Base-by-base conservation (phyloP, 2,113 vertebrate species). In the Planiliza haematocheilus region DNA sequence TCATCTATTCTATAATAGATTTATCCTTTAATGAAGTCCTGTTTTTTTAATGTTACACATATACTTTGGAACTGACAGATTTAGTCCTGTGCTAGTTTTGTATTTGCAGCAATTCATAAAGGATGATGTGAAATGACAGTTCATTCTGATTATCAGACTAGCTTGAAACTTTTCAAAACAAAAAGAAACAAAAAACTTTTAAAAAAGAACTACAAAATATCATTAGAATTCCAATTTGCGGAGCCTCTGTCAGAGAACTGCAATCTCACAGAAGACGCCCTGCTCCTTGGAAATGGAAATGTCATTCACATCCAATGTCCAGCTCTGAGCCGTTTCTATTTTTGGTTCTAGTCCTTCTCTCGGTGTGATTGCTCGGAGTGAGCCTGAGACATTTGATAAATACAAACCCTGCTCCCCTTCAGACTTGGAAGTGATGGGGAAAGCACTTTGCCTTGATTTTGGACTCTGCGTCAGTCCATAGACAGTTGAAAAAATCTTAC, bases 231-330 rank as follows among this genome's bases (percentile, higher is more conserved):
- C 63, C 48, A 70, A 83, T 79, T 74, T 71, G 77, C 70, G 52
- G 52, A 52, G n/a, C 41, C 45, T 39, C 52, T 74, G 62, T 70
- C 59, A 64, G 59, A 70, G 67, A 83, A 79, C 21, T 46, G 56
- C 43, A 62, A 38, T 72, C 62, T 88, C 72, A 59, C 57, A 81
- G 65, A 60, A 52, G 60, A 67, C 18, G 24, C 68, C 49, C 53
- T 70, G 7, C 80, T 87, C 66, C 77, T 74, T 21, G 2, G 65
- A 85, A 89, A 88, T 86, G 59, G 81, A 85, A 86, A 87, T 83
- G 83, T 79, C 78, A 83, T 79, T 88, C 80, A 74, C 70, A 70
- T 61, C 77, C 63, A 9, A 34, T 58, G 82, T 91, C 74, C 81
- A 12, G 56, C 83, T 79, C 71, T 79, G 74, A 79, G 83, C 73